Evolutionary conservation across 2,797 vertebrate species (phyloP).

Genomic region (Pagetopsis macropterus): DNA sequence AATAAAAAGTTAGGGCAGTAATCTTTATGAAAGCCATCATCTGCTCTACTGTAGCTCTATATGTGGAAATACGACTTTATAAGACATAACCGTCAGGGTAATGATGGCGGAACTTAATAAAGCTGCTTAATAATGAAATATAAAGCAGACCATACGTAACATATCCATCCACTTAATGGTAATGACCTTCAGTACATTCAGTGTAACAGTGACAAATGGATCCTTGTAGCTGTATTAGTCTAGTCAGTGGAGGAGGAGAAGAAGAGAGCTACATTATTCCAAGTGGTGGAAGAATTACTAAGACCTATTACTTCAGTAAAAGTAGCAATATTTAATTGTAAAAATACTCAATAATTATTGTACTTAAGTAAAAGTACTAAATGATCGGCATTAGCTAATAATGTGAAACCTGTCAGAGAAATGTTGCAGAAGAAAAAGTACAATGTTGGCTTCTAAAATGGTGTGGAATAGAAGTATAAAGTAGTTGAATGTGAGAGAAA

Average conservation of each 20-base stretch:
- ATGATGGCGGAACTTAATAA: slow-evolving; percentile 71
- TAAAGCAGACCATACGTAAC: slow-evolving; percentile 50
- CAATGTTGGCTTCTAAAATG: too few species aligned
- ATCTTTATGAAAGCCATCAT: slow-evolving; percentile 67
- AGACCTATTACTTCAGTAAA: too few species aligned
- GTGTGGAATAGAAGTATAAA: too few species aligned
- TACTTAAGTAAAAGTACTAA: too few species aligned
- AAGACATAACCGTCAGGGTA: slow-evolving; percentile 64
- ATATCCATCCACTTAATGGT: slow-evolving; percentile 72
- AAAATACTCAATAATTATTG: too few species aligned
- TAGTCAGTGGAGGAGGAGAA: slow-evolving; percentile 43
- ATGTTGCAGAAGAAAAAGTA: too few species aligned
- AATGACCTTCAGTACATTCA: slow-evolving; percentile 77
- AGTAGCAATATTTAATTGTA: too few species aligned
- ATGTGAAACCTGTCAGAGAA: too few species aligned
- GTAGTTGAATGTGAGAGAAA: too few species aligned
- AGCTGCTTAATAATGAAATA: slow-evolving; percentile 66
- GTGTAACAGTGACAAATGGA: slow-evolving; percentile 65
- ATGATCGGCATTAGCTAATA: too few species aligned
- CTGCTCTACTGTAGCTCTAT: slow-evolving; percentile 61
- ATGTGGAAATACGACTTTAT: slow-evolving; percentile 64
- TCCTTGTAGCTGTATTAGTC: slow-evolving; percentile 61
- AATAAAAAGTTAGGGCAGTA: slow-evolving; percentile 49
- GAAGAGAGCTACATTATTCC: slow-evolving; percentile 25
- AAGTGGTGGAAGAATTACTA: too few species aligned